phyloP scores from a whole-genome alignment of 2,888 invertebrate genomes.

The Meghimatium bilineatum region DNA sequence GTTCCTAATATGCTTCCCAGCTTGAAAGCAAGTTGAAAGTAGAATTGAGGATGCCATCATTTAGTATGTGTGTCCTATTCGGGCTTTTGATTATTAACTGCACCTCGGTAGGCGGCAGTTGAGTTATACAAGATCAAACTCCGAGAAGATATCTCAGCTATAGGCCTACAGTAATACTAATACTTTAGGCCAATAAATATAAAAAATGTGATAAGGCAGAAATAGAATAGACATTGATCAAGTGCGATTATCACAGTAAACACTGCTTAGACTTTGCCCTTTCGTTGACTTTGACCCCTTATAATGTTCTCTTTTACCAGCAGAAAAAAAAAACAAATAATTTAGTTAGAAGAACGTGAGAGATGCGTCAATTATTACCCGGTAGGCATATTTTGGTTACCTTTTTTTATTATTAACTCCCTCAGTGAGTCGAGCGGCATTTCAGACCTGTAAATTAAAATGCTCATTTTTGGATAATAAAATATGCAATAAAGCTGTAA shows the following conservation, averaged over 20 bases:
- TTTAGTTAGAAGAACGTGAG: too few species aligned
- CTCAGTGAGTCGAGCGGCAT: too few species aligned
- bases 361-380: not conserved
- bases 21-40: not conserved
- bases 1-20: slow-evolving; percentile 12
- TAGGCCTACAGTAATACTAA: not conserved
- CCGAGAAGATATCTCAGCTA: too few species aligned
- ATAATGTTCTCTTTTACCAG: not conserved
- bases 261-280: slow-evolving; percentile 20
- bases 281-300: slow-evolving; percentile 9
- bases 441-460: too few species aligned
- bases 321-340: not conserved
- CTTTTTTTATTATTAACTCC: not conserved
- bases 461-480: too few species aligned
- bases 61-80: too few species aligned
- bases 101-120: not conserved
- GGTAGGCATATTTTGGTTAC: too few species aligned
- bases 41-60: slow-evolving; percentile 5
- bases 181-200: too few species aligned
- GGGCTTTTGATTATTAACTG: not conserved
- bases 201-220: not conserved
- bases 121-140: too few species aligned
- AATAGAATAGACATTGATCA: not conserved
- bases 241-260: not conserved
- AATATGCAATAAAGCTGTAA: too few species aligned